Conservation (phyloP, 2,888 invertebrate genomes). For the Hemistola chrysoprasaria region DNA sequence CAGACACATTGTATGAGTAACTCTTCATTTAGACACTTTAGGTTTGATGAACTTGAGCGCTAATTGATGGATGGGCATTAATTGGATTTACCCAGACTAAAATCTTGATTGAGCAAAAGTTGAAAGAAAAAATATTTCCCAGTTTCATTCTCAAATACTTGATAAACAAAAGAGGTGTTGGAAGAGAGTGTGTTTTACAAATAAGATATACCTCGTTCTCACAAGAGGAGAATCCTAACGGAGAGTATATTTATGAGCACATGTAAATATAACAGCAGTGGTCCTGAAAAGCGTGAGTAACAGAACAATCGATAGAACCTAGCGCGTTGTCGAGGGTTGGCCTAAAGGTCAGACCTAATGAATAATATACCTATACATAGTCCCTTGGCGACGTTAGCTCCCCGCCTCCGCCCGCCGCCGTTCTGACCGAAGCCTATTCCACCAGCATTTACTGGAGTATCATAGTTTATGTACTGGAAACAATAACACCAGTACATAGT, state of each 20-base stretch:
- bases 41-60: constrained; percentile 17
- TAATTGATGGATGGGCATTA: constrained; percentile 26
- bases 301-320: constrained; percentile 10
- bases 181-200: too few species aligned
- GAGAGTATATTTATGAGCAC: not conserved
- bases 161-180: too few species aligned
- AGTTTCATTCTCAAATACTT: too few species aligned
- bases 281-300: not conserved
- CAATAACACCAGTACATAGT: too few species aligned
- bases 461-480: too few species aligned
- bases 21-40: constrained; percentile 23
- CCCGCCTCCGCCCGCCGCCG: constrained; percentile 9
- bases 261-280: not conserved
- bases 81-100: constrained; percentile 21
- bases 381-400: constrained; percentile 15
- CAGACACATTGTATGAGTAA: constrained; percentile 28
- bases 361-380: constrained; percentile 10
- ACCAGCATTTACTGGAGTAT: not conserved
- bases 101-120: too few species aligned
- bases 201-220: too few species aligned
- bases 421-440: constrained; percentile 6
- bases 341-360: constrained; percentile 18
- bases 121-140: too few species aligned
- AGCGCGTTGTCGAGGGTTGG: not conserved
- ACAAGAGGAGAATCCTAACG: too few species aligned